These are phyloP conservation scores for Horisme vitalbata DNA, from an alignment of 2,888 invertebrate species.

Conservation along the genomic window DNA sequence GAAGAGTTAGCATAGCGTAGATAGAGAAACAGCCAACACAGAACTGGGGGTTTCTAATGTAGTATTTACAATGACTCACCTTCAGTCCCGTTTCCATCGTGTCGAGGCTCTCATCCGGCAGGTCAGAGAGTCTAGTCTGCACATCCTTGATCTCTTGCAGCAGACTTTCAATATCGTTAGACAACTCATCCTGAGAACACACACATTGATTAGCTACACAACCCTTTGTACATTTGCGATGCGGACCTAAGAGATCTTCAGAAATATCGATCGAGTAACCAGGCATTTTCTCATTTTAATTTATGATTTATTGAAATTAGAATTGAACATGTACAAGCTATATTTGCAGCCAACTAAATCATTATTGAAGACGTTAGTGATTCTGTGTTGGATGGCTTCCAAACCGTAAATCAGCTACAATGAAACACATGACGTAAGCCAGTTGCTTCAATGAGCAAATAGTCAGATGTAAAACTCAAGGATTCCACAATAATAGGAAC, in stretches of 20 bases:
- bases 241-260: constrained; percentile 39
- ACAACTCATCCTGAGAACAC: constrained; percentile 84
- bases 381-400: constrained; percentile 43
- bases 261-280: constrained; percentile 4
- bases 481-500: constrained; percentile 7
- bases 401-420: constrained; percentile 41
- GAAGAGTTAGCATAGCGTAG: not conserved
- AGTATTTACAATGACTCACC: constrained; percentile 80
- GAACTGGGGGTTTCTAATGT: not conserved
- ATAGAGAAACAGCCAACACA: too few relatives aligned
- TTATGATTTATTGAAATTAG: constrained; percentile 19
- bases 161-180: constrained; percentile 87
- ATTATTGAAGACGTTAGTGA: constrained; percentile 42
- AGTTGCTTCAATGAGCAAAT: constrained; percentile 28
- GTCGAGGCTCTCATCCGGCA: constrained; percentile 88
- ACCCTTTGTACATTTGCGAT: constrained; percentile 38
- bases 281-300: constrained; percentile 13
- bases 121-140: constrained; percentile 85
- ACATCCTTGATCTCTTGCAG: constrained; percentile 86
- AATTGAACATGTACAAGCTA: constrained; percentile 16
- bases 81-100: constrained; percentile 87
- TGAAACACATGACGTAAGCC: constrained; percentile 28
- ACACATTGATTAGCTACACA: constrained; percentile 66
- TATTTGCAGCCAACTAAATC: constrained; percentile 42
- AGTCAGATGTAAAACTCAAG: constrained; percentile 16